A percentile compares a stretch with the other conserved stretches of the same genome.
Conservation (phyloP, 2,797 vertebrate species). For the Antennarius maculatus region DNA sequence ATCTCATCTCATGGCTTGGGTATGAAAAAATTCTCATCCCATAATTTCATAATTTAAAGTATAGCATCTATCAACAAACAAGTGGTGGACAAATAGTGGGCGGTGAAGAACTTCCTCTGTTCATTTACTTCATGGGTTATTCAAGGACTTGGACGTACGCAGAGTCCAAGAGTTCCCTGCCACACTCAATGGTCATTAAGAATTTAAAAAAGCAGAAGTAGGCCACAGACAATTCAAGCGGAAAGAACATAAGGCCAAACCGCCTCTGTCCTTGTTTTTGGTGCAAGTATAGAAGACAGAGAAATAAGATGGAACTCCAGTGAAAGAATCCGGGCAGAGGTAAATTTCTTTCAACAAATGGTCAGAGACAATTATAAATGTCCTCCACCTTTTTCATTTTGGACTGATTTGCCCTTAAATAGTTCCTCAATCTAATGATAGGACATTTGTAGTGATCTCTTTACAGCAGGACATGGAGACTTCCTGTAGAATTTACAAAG, state of each 20-base stretch:
- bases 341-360: neutral
- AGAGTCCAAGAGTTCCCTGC: constrained; percentile 48
- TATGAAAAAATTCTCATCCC: neutral
- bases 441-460: constrained; percentile 21
- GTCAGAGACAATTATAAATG: neutral
- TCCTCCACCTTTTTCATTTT: neutral
- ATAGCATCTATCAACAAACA: no score
- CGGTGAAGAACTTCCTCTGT: constrained; percentile 21
- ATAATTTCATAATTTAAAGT: no score
- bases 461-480: constrained; percentile 9
- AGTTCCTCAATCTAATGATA: no score
- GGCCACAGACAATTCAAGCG: constrained; percentile 58
- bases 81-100: no score
- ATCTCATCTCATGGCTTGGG: constrained; percentile 1
- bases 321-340: neutral
- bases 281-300: constrained; percentile 13
- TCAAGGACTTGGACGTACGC: constrained; percentile 58
- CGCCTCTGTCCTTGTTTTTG: constrained; percentile 20
- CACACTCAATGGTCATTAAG: constrained; percentile 64
- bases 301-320: constrained; percentile 19
- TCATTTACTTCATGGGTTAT: constrained; percentile 56
- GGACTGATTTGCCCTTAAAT: no score
- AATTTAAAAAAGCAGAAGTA: constrained; percentile 69
- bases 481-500: constrained; percentile 10
- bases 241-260: constrained; percentile 53